phyloP scores from a whole-genome alignment of 1,140 invertebrate species.

The Drosophila sturtevanti region DNA sequence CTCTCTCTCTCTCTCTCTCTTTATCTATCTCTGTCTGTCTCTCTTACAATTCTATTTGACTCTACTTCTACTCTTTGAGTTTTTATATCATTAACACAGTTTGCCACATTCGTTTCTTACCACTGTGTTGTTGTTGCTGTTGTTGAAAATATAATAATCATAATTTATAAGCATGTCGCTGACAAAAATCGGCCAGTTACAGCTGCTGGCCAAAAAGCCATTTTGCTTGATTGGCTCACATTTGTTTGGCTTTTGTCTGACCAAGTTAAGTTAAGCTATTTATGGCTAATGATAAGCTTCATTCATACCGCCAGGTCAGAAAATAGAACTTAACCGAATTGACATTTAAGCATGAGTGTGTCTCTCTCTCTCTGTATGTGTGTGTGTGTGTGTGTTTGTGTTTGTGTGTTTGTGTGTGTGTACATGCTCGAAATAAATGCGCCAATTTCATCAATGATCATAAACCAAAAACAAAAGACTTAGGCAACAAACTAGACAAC shows the following conservation, averaged over 20 bases:
- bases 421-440: too few relatives aligned
- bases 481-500: background rate
- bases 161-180: slow-evolving; percentile 58
- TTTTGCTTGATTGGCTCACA: slow-evolving; percentile 49
- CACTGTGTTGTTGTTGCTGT: slow-evolving; percentile 43
- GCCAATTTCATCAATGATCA: background rate
- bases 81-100: slow-evolving; percentile 77
- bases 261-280: slow-evolving; percentile 16
- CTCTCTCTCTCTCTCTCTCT: background rate
- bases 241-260: slow-evolving; percentile 53
- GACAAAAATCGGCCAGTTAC: slow-evolving; percentile 49
- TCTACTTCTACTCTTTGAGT: slow-evolving; percentile 44
- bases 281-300: slow-evolving; percentile 45
- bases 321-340: slow-evolving; percentile 12
- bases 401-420: too few relatives aligned
- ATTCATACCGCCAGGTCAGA: background rate
- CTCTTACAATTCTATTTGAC: too few relatives aligned
- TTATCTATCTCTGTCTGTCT: slow-evolving; percentile 24
- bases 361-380: too few relatives aligned
- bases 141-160: slow-evolving; percentile 75
- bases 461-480: slow-evolving; percentile 13
- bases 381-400: too few relatives aligned
- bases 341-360: background rate
- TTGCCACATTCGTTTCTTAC: slow-evolving; percentile 46
- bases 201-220: slow-evolving; percentile 10